Evolutionary conservation across 1,140 invertebrate genomes (phyloP).

Genomic region (Trichonephila clavipes): DNA sequence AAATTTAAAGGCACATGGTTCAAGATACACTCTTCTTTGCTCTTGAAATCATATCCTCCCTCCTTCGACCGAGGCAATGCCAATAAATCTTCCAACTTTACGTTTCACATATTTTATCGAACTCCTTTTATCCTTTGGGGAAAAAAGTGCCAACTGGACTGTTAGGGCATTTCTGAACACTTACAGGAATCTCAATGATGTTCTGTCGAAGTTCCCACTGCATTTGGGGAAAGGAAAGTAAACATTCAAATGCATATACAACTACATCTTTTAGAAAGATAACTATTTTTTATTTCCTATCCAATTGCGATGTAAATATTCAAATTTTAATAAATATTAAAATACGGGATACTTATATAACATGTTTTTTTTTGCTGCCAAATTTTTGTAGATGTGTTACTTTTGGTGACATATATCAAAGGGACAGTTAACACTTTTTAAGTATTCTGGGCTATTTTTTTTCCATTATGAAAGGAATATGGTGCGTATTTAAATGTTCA

Average conservation of each 20-base stretch:
- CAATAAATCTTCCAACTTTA: slow-evolving; percentile 53
- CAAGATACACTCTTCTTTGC: slow-evolving; percentile 39
- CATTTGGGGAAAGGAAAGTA: not conserved
- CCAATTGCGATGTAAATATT: too few relatives aligned
- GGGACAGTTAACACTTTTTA: too few relatives aligned
- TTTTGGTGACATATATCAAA: too few relatives aligned
- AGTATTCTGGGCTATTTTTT: too few relatives aligned
- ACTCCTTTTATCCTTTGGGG: not conserved
- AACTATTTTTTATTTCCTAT: too few relatives aligned
- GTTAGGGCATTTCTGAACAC: slow-evolving; percentile 8
- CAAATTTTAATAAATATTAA: too few relatives aligned
- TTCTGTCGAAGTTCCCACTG: not conserved
- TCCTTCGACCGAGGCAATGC: not conserved
- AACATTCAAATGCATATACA: slow-evolving; percentile 10
- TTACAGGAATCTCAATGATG: not conserved
- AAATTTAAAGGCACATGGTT: slow-evolving; percentile 36
- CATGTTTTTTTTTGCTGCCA: too few relatives aligned
- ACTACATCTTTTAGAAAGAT: not conserved
- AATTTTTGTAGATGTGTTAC: too few relatives aligned
- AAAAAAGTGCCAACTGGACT: slow-evolving; percentile 27
- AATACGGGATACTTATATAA: too few relatives aligned
- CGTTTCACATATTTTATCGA: slow-evolving; percentile 46
- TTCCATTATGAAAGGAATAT: too few relatives aligned
- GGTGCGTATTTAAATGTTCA: too few relatives aligned
- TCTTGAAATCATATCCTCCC: slow-evolving; percentile 37